Conservation (phyloP, 1,140 invertebrate species). For the Papilio dardanus region DNA sequence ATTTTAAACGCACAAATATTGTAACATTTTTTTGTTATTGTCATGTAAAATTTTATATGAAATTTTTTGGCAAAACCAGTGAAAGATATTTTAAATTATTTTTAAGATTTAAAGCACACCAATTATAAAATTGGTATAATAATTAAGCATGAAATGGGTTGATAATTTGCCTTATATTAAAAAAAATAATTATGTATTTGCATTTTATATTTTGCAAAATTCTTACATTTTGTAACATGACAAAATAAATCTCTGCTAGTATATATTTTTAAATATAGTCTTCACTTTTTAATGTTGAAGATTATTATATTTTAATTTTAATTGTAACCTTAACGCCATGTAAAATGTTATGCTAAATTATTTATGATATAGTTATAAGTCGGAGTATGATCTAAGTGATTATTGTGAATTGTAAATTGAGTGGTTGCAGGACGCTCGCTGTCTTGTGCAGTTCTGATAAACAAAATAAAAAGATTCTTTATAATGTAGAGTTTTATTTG, state of each 20-base stretch:
- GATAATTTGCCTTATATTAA: neutral
- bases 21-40: neutral
- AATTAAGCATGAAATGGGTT: neutral
- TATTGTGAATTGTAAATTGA: constrained; percentile 55
- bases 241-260: constrained; percentile 6
- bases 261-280: neutral
- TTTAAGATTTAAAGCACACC: neutral
- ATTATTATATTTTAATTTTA: constrained; percentile 1
- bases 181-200: neutral
- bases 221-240: neutral
- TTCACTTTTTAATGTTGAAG: constrained; percentile 17
- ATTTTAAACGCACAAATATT: constrained; percentile 16
- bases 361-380: constrained; percentile 70
- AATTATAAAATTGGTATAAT: neutral
- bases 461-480: constrained; percentile 71
- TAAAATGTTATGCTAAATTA: constrained; percentile 74
- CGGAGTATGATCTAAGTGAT: constrained; percentile 61
- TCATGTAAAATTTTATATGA: neutral
- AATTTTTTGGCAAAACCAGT: constrained; percentile 3
- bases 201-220: neutral
- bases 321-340: constrained; percentile 51
- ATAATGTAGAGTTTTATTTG: constrained; percentile 42
- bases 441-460: constrained; percentile 64
- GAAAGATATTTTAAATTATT: neutral
- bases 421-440: constrained; percentile 57